These are phyloP conservation scores for Ormyrus rosae DNA, from an alignment of 2,888 invertebrate species.

Conservation along the genomic window DNA sequence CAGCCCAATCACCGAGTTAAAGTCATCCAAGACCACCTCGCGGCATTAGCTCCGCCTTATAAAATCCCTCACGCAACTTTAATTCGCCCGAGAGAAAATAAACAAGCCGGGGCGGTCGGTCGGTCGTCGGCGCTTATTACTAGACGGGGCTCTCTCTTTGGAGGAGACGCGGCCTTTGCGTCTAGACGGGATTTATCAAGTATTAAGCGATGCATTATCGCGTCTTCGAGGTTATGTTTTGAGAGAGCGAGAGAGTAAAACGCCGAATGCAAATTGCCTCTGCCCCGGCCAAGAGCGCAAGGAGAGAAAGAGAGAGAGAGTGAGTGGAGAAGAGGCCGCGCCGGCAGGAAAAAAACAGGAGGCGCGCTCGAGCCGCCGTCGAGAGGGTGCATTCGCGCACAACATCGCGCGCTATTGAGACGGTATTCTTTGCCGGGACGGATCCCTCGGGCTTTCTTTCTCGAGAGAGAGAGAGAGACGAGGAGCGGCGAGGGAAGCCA, in stretches of 20 bases:
- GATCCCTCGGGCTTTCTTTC: slow-evolving; percentile 64
- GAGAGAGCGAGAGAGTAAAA: slow-evolving; percentile 11
- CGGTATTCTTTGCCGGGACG: slow-evolving; percentile 64
- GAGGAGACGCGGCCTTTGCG: slow-evolving; percentile 19
- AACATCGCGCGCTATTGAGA: slow-evolving; percentile 62
- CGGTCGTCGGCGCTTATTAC: neutral
- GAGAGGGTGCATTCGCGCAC: slow-evolving; percentile 62
- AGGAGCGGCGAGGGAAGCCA: neutral
- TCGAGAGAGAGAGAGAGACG: neutral
- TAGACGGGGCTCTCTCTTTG: neutral
- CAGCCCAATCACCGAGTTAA: neutral
- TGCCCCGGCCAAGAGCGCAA: slow-evolving; percentile 40
- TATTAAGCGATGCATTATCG: slow-evolving; percentile 64
- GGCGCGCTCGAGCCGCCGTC: slow-evolving; percentile 32
- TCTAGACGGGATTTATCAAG: slow-evolving; percentile 63
- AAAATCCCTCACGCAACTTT: too few relatives aligned
- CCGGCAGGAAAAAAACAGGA: slow-evolving; percentile 24
- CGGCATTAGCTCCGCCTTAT: too few relatives aligned
- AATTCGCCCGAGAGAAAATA: neutral
- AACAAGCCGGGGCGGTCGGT: neutral
- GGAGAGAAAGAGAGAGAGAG: slow-evolving; percentile 14
- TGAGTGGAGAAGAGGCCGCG: neutral
- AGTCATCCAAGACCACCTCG: too few relatives aligned
- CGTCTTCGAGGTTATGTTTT: slow-evolving; percentile 55
- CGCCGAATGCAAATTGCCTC: slow-evolving; percentile 54